Percentiles rank a stretch among this genome's conserved stretches.
These are phyloP conservation scores for Psittacula echo DNA, from an alignment of 2,797 vertebrate species.

Conservation along the genomic window DNA sequence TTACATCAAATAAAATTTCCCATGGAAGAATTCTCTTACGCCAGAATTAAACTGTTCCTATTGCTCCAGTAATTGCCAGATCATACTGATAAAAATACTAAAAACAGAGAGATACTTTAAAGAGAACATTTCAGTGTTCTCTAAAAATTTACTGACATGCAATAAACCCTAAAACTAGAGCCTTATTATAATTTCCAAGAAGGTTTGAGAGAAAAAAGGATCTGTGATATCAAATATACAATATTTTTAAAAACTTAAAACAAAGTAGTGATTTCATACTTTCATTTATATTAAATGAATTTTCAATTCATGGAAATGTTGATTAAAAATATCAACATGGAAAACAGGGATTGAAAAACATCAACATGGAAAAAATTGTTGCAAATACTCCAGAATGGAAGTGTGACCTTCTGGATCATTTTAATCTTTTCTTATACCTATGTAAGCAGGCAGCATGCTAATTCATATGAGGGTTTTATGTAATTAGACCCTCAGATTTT, in stretches of 20 bases:
- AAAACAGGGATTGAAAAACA: background rate
- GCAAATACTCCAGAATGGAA: background rate
- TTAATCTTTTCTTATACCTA: background rate
- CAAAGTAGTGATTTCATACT: background rate
- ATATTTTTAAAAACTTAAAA: background rate
- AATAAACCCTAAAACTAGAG: background rate
- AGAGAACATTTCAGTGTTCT: background rate
- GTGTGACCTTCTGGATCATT: background rate
- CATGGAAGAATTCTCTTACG: background rate
- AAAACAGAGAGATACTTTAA: background rate
- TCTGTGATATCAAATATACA: background rate
- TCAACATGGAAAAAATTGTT: background rate
- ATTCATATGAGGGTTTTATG: background rate
- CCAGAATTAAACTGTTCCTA: background rate
- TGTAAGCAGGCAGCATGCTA: background rate
- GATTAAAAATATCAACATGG: background rate
- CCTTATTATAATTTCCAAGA: background rate
- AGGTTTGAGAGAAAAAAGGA: background rate
- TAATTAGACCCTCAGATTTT: background rate
- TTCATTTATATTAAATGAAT: background rate
- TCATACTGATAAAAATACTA: background rate
- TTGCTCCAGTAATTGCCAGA: background rate
- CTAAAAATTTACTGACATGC: background rate
- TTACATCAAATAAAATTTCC: background rate
- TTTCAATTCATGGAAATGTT: background rate